Base-by-base conservation (phyloP, 2,113 vertebrate species). In the Siniperca chuatsi region DNA sequence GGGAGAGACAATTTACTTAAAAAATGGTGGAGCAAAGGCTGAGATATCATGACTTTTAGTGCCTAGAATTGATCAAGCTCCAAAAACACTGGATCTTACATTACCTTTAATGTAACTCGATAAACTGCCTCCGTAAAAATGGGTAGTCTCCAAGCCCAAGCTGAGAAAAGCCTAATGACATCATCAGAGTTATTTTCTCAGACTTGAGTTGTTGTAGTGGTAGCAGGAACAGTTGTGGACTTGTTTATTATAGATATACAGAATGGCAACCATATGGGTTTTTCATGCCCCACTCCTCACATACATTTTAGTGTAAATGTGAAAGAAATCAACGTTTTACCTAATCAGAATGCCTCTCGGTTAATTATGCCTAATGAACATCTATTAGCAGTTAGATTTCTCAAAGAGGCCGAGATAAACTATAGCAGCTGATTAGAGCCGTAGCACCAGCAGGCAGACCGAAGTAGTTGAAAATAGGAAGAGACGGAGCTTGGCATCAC, bases 341-440 rank as follows among this genome's bases (percentile, higher is more conserved):
- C 15, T 62, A 21, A 54, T 75, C 48, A 75, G n/a, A 81, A 72
- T 37, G 35, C 20, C 50, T 55, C 7, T n/a, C 11, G 9, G 29
- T 67, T 65, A 57, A 67, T 50, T 11, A 74, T 58, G 76, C 29
- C 18, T 78, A 62, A 67, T 58, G 15, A 80, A 75, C 0, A 4
- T 65, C 9, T 61, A 8, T 61, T 23, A 67, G 52, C 20, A 42
- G 35, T 68, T 16, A n/a, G 65, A 55, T 46, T 65, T 35, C 20
- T 71, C 29, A 18, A 25, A 50, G 55, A 76, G 42, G 42, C 44
- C 2, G 1, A 44, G 40, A 54, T 64, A 54, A 79, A 78, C 55
- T 79, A 35, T 50, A 75, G 60, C 73, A 78, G 77, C 79, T 81
- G 76, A 81, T 78, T 83, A 61, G 42, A 76, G 78, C 29, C 42